Conservation (phyloP, 1,140 invertebrate genomes). For the Drosophila saltans region DNA sequence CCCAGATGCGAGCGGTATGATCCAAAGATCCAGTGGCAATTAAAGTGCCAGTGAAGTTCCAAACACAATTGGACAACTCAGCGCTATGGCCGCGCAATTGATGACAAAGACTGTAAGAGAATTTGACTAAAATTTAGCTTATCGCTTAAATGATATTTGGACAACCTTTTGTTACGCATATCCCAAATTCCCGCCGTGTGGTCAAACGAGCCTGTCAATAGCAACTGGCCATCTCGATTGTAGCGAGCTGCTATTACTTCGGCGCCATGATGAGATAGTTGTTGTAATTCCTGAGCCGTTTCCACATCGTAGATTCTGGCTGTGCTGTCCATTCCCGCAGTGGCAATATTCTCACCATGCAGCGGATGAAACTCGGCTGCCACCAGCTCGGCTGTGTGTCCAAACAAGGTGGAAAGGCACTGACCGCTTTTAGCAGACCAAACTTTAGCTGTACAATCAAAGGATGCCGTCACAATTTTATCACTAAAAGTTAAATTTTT, state of each 20-base stretch:
- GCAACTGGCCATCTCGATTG: slow-evolving; percentile 87
- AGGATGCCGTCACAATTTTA: slow-evolving; percentile 90
- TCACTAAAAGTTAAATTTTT: slow-evolving; percentile 84
- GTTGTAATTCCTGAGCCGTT: slow-evolving; percentile 86
- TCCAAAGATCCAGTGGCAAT: slow-evolving; percentile 90
- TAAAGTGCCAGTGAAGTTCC: slow-evolving; percentile 88
- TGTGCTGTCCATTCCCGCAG: slow-evolving; percentile 90
- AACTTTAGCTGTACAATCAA: slow-evolving; percentile 90
- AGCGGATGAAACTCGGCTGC: slow-evolving; percentile 87
- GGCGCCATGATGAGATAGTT: slow-evolving; percentile 87
- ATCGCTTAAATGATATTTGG: background rate
- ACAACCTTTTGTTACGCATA: slow-evolving; percentile 87
- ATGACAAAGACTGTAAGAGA: slow-evolving; percentile 85
- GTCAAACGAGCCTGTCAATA: slow-evolving; percentile 92
- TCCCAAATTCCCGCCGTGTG: slow-evolving; percentile 91
- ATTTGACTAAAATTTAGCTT: no score
- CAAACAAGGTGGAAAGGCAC: slow-evolving; percentile 88
- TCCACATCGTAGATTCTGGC: slow-evolving; percentile 88
- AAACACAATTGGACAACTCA: slow-evolving; percentile 90
- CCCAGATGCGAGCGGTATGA: slow-evolving; percentile 90
- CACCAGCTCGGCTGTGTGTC: slow-evolving; percentile 90
- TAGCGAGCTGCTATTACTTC: slow-evolving; percentile 90
- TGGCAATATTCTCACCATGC: slow-evolving; percentile 86
- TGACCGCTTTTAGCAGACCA: slow-evolving; percentile 87
- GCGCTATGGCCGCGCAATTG: slow-evolving; percentile 88